Evolutionary conservation across 1,140 invertebrate genomes (phyloP).

Genomic region (Hermetia illucens): DNA sequence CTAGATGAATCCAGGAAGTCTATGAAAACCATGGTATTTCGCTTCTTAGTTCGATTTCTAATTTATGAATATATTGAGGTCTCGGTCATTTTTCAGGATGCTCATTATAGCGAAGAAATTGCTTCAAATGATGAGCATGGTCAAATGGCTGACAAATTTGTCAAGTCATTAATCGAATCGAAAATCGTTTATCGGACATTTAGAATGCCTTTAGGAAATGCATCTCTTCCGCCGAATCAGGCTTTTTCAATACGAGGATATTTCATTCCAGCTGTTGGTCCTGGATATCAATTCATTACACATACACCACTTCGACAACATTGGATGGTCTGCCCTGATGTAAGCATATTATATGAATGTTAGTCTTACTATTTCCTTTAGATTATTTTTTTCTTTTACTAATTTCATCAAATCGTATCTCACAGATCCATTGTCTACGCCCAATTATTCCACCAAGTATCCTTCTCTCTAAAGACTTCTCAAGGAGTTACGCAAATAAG

Average conservation of each 20-base stretch:
- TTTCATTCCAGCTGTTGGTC: neutral
- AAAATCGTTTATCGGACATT: slow-evolving; percentile 8
- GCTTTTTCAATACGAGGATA: slow-evolving; percentile 6
- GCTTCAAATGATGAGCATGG: neutral
- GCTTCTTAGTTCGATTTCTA: neutral
- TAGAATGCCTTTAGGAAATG: neutral
- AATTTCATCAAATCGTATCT: neutral
- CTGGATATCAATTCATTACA: slow-evolving; percentile 6
- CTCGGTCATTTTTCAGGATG: neutral
- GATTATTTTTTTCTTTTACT: neutral
- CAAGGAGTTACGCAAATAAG: slow-evolving; percentile 4
- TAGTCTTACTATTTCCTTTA: no score
- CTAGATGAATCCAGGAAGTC: slow-evolving; percentile 15
- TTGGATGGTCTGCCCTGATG: slow-evolving; percentile 1
- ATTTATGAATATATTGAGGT: neutral
- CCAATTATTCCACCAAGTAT: slow-evolving; percentile 1
- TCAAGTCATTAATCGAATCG: neutral
- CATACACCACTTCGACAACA: slow-evolving; percentile 3
- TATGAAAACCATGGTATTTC: slow-evolving; percentile 12
- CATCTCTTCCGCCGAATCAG: neutral
- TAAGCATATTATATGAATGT: slow-evolving; percentile 1
- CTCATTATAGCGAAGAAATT: slow-evolving; percentile 3
- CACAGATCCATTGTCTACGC: neutral
- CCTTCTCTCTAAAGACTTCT: slow-evolving; percentile 2
- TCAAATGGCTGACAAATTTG: neutral